Evolutionary conservation across 2,113 vertebrate species (phyloP), one percentile per base, ranked within the genome.

Genomic region (Gopherus flavomarginatus): DNA sequence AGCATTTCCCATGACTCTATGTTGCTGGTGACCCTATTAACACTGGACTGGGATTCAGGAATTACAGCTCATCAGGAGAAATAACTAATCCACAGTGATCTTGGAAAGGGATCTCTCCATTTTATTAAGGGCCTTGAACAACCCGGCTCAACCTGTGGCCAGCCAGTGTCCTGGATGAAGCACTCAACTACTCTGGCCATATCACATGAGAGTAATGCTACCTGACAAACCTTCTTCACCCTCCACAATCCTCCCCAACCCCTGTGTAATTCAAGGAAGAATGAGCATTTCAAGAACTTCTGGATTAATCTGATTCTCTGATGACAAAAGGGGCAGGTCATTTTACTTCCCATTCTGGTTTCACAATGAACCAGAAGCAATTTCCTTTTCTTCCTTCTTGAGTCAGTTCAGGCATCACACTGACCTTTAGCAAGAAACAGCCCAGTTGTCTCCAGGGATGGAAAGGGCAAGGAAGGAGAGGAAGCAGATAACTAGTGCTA

Each of bases 1-100:
- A 27, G 24, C 6, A 42, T 52, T 1, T 0, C 35, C 2, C 75
- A 35, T 19, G 53, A 3, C 8, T 24, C 19, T 42, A 12, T 22
- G 69, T 75, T 75, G 22, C 21, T 42, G 21, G 27, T 75, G n/a
- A 69, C 65, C 16, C 35, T 35, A n/a, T n/a, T n/a, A n/a, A 11
- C 21, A 27, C 24, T 11, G 72, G 72, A 42, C 72, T 44, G 24
- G 38, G 72, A 44, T 26, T 42, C 24, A 44, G 72, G 38, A 42
- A 77, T n/a, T 69, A 35, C 35, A n/a, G 29, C 13, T 35, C 69
- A 38, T 19, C 38, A 75, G 42, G 19, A 77, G 38, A 77, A 44
- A 77, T 77, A 77, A 44, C 11, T 42, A 77, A 42, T 44, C 22
- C 72, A 44, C 72, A 44, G 5, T 13, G 38, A 42, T 44, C 24